Evolutionary conservation across 2,797 vertebrate genomes (phyloP).

Genomic region (Falco peregrinus): DNA sequence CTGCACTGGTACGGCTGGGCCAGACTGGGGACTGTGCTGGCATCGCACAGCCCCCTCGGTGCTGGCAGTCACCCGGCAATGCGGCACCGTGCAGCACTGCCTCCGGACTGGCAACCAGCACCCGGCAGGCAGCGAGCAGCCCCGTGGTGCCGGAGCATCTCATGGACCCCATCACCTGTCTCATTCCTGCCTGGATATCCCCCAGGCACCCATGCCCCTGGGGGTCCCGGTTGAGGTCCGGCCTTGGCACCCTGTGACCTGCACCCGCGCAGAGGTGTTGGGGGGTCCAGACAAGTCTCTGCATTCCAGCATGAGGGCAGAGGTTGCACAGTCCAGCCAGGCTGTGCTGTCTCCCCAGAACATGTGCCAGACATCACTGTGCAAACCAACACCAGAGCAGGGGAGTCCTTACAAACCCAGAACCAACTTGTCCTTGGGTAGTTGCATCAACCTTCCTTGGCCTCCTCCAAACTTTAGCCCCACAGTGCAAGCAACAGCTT

Average conservation of each 20-base stretch:
- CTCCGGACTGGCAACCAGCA: background rate
- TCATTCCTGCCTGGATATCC: rapidly evolving
- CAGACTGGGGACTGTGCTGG: background rate
- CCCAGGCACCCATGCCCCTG: rapidly evolving
- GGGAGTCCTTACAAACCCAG: background rate
- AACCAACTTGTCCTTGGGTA: background rate
- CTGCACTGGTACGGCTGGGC: background rate
- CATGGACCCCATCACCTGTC: rapidly evolving
- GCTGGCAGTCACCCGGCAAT: rapidly evolving
- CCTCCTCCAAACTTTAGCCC: background rate
- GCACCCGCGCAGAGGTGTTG: background rate
- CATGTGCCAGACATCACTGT: rapidly evolving
- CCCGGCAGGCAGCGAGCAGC: rapidly evolving
- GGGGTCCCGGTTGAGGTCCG: rapidly evolving
- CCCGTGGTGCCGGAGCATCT: rapidly evolving
- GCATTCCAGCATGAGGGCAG: background rate
- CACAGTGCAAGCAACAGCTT: rapidly evolving
- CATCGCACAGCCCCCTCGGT: background rate
- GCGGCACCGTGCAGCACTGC: too few species aligned
- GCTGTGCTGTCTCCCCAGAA: background rate
- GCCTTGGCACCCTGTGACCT: background rate
- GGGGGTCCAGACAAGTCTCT: background rate
- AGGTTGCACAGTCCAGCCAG: background rate
- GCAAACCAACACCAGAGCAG: background rate
- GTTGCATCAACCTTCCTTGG: rapidly evolving